A percentile compares a stretch with the other conserved stretches of the same genome.
Conservation (phyloP, 2,888 invertebrate genomes). For the Drosophila nr. fundita region DNA sequence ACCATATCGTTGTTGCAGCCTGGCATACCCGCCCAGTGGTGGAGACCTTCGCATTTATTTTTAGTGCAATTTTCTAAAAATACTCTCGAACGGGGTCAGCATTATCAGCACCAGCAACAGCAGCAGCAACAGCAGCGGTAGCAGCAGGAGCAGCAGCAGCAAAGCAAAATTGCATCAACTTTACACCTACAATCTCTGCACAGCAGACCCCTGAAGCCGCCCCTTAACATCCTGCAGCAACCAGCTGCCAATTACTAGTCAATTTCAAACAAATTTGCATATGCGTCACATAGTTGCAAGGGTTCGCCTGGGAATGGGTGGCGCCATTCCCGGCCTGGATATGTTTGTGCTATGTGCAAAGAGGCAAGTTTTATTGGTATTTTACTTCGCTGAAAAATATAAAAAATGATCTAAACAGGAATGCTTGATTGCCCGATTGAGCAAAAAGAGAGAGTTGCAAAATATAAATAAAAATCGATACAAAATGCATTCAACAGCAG, state of each 20-base stretch:
- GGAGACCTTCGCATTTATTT: slow-evolving; percentile 80
- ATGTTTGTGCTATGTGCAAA: not conserved
- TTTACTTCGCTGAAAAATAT: not conserved
- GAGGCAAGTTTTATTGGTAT: not conserved
- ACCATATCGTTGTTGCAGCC: slow-evolving; percentile 15
- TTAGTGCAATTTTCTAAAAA: slow-evolving; percentile 62
- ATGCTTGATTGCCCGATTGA: not conserved
- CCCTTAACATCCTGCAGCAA: not conserved
- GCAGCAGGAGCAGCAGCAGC: slow-evolving; percentile 1
- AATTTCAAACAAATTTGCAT: slow-evolving; percentile 44
- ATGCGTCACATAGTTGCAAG: slow-evolving; percentile 18
- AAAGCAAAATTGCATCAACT: slow-evolving; percentile 35
- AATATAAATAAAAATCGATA: not conserved
- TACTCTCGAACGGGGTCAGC: slow-evolving; percentile 72
- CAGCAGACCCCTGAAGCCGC: not conserved
- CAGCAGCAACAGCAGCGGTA: slow-evolving; percentile 25
- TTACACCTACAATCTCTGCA: slow-evolving; percentile 5
- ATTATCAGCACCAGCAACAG: not conserved
- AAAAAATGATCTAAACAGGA: not conserved
- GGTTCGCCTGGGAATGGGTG: not conserved
- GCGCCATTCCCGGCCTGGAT: not conserved
- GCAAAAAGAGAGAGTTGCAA: too few relatives aligned
- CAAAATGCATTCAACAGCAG: slow-evolving; percentile 14
- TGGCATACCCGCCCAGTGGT: slow-evolving; percentile 45
- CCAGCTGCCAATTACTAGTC: slow-evolving; percentile 23